Base-by-base conservation (phyloP, 2,797 vertebrate species). In the Acrossocheilus wenchowensis region DNA sequence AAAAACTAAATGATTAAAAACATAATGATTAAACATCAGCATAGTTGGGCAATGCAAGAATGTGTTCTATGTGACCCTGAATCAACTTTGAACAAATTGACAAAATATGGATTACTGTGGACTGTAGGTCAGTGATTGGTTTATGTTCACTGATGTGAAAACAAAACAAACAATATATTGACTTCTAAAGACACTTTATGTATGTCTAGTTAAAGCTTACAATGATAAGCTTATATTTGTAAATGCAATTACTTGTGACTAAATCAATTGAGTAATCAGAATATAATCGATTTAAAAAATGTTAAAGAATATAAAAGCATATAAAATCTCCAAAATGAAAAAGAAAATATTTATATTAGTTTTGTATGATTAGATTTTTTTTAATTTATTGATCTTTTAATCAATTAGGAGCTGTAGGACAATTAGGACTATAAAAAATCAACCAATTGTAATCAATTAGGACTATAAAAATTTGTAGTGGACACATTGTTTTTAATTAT, bases 41-140 rank as follows among this genome's bases (percentile, higher is more conserved):
- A 60, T 19, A 12, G 36, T 4, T 0, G 9, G 4, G 4, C 23
- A 79, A 62, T 62, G 14, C 36, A 14, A 60, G 23, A 26, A n/a
- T 78, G 11, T 41, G 52, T 41, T 60, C 21, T 60, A 52, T 75
- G 30, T 60, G 75, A 78, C 50, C 75, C 75, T 78, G 14, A 79
- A 30, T 79, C 23, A 43, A 26, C 23, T 57, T 78, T 39, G 21
- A 62, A 79, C 7, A 17, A 60, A 62, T 62, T 62, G 77, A 79
- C 54, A 30, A 62, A 79, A 41, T 43, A 19, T 78, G 14, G 12
- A 78, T 62, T 62, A 8, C 54, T 30, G 36, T 26, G 54, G 15
- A 79, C 15, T 43, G 57, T 43, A 79, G 39, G 78, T 62, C 23
- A 62, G 39, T 62, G 5, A 78, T 62, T 60, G 12, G 23, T 60